phyloP scores from a whole-genome alignment of 2,113 vertebrate genomes.

The Eidolon helvum region DNA sequence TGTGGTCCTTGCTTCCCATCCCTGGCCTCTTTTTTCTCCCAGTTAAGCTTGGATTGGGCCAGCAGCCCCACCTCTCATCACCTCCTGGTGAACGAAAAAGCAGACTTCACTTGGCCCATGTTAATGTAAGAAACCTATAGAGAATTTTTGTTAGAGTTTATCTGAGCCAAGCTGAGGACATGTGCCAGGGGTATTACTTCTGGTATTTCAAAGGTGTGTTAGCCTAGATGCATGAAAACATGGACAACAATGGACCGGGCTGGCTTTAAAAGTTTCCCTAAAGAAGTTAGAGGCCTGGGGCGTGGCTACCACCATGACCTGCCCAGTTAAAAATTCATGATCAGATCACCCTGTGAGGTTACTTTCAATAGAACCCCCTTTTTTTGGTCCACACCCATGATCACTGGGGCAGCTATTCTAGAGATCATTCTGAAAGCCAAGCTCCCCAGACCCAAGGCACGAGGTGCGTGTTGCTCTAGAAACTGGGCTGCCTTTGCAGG shows the following conservation, averaged over 20 bases:
- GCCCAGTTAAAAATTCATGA: not conserved
- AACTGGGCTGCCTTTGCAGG: not conserved
- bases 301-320: not conserved
- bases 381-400: not conserved
- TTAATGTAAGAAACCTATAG: not conserved
- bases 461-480: not conserved
- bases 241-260: too few species aligned
- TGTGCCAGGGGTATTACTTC: too few species aligned
- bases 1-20: not conserved
- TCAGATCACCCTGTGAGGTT: not conserved
- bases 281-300: not conserved
- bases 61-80: not conserved
- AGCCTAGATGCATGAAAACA: not conserved
- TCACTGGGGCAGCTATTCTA: not conserved
- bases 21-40: not conserved
- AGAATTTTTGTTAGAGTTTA: not conserved
- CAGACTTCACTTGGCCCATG: not conserved
- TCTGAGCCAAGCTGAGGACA: not conserved
- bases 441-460: not conserved
- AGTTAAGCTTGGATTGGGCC: not conserved
- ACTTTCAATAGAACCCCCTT: too few species aligned
- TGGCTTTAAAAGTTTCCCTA: not conserved
- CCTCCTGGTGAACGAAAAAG: not conserved
- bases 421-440: not conserved
- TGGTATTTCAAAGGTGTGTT: not conserved